phyloP scores from a whole-genome alignment of 1,140 invertebrate species.

The Drosophila leontia region DNA sequence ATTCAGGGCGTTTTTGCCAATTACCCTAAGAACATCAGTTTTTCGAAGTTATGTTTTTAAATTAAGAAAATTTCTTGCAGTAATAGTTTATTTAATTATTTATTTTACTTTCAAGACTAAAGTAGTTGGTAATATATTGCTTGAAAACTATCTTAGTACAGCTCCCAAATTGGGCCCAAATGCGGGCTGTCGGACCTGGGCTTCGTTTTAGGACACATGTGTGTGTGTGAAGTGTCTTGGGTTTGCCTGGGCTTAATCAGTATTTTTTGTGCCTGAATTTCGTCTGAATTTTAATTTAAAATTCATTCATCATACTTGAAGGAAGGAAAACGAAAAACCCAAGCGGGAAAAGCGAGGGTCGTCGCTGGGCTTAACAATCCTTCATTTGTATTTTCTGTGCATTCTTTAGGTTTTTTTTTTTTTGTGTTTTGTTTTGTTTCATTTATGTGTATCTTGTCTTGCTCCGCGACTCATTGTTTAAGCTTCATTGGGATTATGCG shows the following conservation, averaged over 20 bases:
- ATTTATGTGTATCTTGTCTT: conserved; percentile 38
- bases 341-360: conserved; percentile 4
- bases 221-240: neutral
- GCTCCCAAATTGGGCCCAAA: conserved; percentile 1
- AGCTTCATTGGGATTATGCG: conserved; percentile 48
- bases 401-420: conserved; percentile 34
- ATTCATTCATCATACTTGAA: conserved; percentile 80
- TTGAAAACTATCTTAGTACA: neutral
- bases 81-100: neutral
- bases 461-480: conserved; percentile 27
- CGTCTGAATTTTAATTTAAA: conserved; percentile 72
- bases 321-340: conserved; percentile 14
- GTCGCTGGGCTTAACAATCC: conserved; percentile 49
- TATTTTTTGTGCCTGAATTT: conserved; percentile 16
- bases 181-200: conserved; percentile 26
- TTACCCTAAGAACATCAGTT: neutral
- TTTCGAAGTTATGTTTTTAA: neutral
- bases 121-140: neutral
- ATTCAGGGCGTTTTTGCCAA: conserved; percentile 10
- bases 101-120: neutral
- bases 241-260: conserved; percentile 7
- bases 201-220: conserved; percentile 22
- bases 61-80: neutral
- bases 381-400: conserved; percentile 72
- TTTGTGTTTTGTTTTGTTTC: conserved; percentile 28